These are phyloP conservation scores for Nyctereutes procyonoides DNA, from an alignment of 2,113 vertebrate genomes.

Conservation along the genomic window DNA sequence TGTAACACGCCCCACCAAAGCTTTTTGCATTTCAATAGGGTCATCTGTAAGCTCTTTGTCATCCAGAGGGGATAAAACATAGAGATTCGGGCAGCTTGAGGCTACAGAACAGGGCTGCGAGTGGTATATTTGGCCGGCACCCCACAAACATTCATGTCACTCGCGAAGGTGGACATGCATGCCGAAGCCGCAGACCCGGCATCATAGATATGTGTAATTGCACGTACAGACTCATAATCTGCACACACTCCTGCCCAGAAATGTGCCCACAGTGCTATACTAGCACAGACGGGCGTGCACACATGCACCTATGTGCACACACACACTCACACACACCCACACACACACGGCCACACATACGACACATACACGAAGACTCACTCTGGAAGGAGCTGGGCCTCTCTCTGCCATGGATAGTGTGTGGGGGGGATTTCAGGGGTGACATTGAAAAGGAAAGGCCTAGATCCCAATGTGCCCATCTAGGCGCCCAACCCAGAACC, in stretches of 20 bases:
- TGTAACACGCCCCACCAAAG: background rate
- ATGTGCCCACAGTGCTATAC: background rate
- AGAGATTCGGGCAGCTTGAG: background rate
- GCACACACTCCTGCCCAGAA: background rate
- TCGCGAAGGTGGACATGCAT: rapidly evolving
- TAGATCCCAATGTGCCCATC: background rate
- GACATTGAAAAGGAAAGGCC: conserved; percentile 9
- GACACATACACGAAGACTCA: background rate
- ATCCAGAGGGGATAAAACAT: background rate
- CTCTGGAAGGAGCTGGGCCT: background rate
- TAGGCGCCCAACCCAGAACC: background rate
- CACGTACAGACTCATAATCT: background rate
- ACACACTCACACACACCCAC: too few species aligned
- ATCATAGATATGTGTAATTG: background rate
- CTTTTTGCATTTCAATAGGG: background rate
- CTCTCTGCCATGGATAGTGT: background rate
- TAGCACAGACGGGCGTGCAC: background rate
- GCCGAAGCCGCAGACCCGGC: too few species aligned
- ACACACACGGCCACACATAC: background rate
- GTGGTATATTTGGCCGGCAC: background rate
- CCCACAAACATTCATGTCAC: background rate
- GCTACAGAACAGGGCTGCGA: background rate
- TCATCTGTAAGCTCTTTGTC: background rate
- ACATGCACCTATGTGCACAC: background rate
- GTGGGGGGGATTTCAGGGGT: background rate